Evolutionary conservation across 2,888 invertebrate species (phyloP).

Genomic region (Peribatodes rhomboidaria): DNA sequence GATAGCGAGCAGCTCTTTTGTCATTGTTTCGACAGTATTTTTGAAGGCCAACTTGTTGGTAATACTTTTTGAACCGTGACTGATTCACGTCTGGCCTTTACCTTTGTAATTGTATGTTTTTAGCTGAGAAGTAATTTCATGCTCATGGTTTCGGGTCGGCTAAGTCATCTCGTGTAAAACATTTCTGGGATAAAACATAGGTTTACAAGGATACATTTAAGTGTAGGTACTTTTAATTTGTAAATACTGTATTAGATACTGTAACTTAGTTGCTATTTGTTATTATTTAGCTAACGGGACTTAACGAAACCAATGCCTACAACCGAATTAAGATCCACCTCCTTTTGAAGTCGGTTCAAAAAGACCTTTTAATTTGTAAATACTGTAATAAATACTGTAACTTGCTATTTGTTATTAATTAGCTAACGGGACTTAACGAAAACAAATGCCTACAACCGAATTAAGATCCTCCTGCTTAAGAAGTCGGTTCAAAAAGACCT

Average conservation of each 20-base stretch:
- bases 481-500: too few species aligned
- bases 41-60: conserved; percentile 22
- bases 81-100: conserved; percentile 30
- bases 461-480: too few species aligned
- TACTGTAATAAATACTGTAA: neutral
- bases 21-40: conserved; percentile 29
- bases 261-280: neutral
- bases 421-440: too few species aligned
- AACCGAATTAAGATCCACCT: too few species aligned
- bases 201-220: neutral
- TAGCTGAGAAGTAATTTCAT: conserved; percentile 28
- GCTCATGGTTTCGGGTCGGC: conserved; percentile 19
- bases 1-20: conserved; percentile 20
- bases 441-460: neutral
- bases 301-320: too few species aligned
- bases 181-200: neutral
- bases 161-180: neutral
- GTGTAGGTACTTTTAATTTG: neutral
- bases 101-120: conserved; percentile 29
- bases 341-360: too few species aligned
- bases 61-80: conserved; percentile 34
- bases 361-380: too few species aligned
- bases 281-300: too few species aligned
- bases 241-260: neutral
- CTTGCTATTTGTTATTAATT: neutral